A percentile compares a stretch with the other conserved stretches of the same genome.
Conservation (phyloP, 2,113 vertebrate species). For the Tenrec ecaudatus region DNA sequence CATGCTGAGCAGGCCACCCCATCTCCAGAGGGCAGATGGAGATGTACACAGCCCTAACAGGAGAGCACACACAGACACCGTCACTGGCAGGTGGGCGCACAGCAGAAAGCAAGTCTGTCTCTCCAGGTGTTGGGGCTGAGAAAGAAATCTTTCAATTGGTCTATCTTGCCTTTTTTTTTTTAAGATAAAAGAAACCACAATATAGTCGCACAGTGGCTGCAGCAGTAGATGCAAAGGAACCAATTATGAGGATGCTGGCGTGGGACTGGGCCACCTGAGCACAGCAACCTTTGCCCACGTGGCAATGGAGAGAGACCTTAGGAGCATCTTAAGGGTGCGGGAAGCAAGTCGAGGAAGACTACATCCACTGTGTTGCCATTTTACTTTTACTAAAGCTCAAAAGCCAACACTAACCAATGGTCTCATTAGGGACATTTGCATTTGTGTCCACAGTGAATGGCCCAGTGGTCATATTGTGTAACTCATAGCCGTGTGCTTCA, state of each 20-base stretch:
- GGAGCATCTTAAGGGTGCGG: not conserved
- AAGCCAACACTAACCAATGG: rapidly evolving
- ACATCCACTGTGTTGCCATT: not conserved
- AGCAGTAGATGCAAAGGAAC: not conserved
- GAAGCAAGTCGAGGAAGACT: not conserved
- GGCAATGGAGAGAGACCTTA: too few species aligned
- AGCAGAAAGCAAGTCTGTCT: too few species aligned
- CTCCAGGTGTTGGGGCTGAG: not conserved
- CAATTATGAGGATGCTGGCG: not conserved
- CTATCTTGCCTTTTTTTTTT: not conserved
- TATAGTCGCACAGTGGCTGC: not conserved
- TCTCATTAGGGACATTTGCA: rapidly evolving
- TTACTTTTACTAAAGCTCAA: not conserved
- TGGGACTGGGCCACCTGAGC: not conserved
- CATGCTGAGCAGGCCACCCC: not conserved
- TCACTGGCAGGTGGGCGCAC: not conserved
- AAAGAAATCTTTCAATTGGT: not conserved
- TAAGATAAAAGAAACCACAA: not conserved
- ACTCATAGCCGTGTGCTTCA: too few species aligned
- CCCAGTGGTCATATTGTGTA: too few species aligned
- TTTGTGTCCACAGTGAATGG: too few species aligned
- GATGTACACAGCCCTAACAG: not conserved
- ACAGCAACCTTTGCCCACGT: too few species aligned
- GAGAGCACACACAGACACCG: not conserved
- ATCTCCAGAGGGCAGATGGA: not conserved